phyloP scores from a whole-genome alignment of 2,113 vertebrate genomes.

The Clarias macrocephalus region DNA sequence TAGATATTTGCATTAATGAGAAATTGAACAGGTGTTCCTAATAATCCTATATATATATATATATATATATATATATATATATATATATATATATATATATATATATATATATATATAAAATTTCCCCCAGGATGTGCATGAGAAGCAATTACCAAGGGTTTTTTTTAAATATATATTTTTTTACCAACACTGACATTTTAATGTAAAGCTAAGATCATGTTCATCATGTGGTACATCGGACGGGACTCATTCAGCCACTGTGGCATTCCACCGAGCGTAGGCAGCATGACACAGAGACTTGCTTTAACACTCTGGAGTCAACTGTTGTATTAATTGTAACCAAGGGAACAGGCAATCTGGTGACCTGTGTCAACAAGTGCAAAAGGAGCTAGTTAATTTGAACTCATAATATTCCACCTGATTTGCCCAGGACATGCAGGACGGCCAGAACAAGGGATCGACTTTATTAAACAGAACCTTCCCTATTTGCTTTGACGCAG shows the following conservation, averaged over 20 bases:
- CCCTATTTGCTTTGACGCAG: not conserved
- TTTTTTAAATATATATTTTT: too few species aligned
- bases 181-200: not conserved
- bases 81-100: too few species aligned
- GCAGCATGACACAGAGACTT: conserved; percentile 46
- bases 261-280: conserved; percentile 33
- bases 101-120: too few species aligned
- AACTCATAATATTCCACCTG: conserved; percentile 49
- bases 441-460: not conserved
- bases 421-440: conserved; percentile 18
- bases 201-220: not conserved
- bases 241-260: conserved; percentile 21
- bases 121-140: not conserved
- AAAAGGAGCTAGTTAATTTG: conserved; percentile 58
- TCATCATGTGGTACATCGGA: not conserved
- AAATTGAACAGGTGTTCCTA: too few species aligned
- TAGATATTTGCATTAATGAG: too few species aligned
- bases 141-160: not conserved
- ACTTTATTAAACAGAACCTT: not conserved
- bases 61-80: too few species aligned
- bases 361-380: conserved; percentile 57
- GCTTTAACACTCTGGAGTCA: conserved; percentile 14
- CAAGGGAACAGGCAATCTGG: conserved; percentile 61
- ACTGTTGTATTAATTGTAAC: conserved; percentile 63
- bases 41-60: too few species aligned